Conservation (phyloP, 2,888 invertebrate species). For the Aleiodes alternator region DNA sequence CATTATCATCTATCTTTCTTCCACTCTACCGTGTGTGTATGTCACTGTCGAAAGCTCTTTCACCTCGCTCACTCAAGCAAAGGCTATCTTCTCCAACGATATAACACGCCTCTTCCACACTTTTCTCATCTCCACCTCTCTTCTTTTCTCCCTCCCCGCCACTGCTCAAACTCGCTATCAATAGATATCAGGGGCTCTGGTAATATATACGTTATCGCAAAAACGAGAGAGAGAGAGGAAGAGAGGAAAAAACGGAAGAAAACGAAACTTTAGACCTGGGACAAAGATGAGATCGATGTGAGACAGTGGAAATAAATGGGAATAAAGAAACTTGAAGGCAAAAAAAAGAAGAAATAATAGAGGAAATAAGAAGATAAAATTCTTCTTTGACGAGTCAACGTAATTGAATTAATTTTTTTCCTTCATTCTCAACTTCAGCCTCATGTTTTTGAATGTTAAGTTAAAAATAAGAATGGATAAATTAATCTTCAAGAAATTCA, state of each 20-base stretch:
- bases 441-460: too few species aligned
- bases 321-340: slow-evolving; percentile 15
- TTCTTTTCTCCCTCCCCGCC: background rate
- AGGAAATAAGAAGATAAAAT: slow-evolving; percentile 31
- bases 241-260: background rate
- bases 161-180: slow-evolving; percentile 44
- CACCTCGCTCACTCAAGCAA: slow-evolving; percentile 19
- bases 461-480: too few species aligned
- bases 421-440: too few species aligned
- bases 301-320: slow-evolving; percentile 23
- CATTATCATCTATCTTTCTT: slow-evolving; percentile 32
- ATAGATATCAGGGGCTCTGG: slow-evolving; percentile 20
- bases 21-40: slow-evolving; percentile 6
- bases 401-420: too few species aligned
- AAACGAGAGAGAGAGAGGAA: background rate
- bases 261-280: slow-evolving; percentile 7
- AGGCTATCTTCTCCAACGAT: slow-evolving; percentile 13
- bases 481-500: too few species aligned
- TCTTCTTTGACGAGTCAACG: too few species aligned
- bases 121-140: slow-evolving; percentile 6
- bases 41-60: slow-evolving; percentile 31
- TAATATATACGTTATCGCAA: slow-evolving; percentile 23
- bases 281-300: slow-evolving; percentile 36
- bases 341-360: slow-evolving; percentile 35
- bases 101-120: slow-evolving; percentile 28